phyloP scores from a whole-genome alignment of 1,140 invertebrate genomes.

The Pantala flavescens region DNA sequence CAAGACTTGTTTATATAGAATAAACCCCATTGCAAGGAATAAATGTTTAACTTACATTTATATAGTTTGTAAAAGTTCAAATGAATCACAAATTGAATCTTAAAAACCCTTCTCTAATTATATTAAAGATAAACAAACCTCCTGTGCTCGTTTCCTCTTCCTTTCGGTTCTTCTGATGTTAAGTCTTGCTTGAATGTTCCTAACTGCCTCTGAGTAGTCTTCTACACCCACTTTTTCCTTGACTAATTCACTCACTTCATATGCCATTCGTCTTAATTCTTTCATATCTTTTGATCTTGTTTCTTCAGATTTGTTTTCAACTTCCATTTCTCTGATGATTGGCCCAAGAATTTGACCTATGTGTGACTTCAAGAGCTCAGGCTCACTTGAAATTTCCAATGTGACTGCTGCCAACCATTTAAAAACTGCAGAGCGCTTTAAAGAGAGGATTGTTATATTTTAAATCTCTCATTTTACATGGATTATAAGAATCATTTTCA shows the following conservation, averaged over 20 bases:
- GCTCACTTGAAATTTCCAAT: slow-evolving; percentile 38
- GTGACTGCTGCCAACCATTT: slow-evolving; percentile 59
- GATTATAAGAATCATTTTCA: too few species aligned
- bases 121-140: slow-evolving; percentile 31
- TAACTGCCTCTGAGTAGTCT: slow-evolving; percentile 47
- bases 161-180: slow-evolving; percentile 51
- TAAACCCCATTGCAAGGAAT: too few species aligned
- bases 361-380: slow-evolving; percentile 40
- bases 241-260: slow-evolving; percentile 52
- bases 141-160: slow-evolving; percentile 47
- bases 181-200: slow-evolving; percentile 44
- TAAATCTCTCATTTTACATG: slow-evolving; percentile 12
- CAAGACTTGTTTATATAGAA: too few species aligned
- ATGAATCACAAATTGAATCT: too few species aligned
- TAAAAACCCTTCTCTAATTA: too few species aligned
- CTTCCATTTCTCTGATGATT: slow-evolving; percentile 53
- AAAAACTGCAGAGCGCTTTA: slow-evolving; percentile 52
- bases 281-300: slow-evolving; percentile 41
- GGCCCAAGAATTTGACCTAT: slow-evolving; percentile 49
- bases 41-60: too few species aligned
- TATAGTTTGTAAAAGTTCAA: too few species aligned
- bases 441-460: too few species aligned
- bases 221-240: slow-evolving; percentile 54
- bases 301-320: slow-evolving; percentile 24
- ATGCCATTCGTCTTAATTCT: slow-evolving; percentile 45